Evolutionary conservation across 2,888 invertebrate genomes (phyloP).

Genomic region (Mesorhabditis belari): DNA sequence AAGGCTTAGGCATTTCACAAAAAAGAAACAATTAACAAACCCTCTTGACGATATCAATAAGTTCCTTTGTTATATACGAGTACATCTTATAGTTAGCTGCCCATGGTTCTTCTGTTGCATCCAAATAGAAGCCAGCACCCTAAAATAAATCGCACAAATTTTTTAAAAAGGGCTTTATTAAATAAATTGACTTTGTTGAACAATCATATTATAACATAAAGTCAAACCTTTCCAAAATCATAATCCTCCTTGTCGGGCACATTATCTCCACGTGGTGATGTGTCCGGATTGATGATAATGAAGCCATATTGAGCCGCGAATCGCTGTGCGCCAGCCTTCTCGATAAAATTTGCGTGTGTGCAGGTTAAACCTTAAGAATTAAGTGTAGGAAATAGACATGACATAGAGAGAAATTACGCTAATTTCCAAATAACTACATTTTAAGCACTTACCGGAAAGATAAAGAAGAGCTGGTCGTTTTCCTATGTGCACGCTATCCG

Average conservation of each 20-base stretch:
- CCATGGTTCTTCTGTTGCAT: conserved; percentile 87
- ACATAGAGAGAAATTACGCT: background rate
- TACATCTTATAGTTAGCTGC: conserved; percentile 86
- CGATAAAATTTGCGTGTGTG: conserved; percentile 87
- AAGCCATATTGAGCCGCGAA: conserved; percentile 66
- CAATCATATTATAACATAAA: background rate
- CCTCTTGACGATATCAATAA: conserved; percentile 5
- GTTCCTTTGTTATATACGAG: conserved; percentile 70
- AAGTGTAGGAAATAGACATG: background rate
- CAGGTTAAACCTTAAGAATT: conserved; percentile 66
- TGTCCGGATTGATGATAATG: conserved; percentile 86
- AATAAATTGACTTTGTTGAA: no score
- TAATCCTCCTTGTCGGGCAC: conserved; percentile 81
- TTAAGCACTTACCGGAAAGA: conserved; percentile 55
- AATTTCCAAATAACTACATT: background rate
- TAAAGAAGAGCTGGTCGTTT: conserved; percentile 41
- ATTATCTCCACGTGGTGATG: conserved; percentile 69
- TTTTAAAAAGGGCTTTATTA: background rate
- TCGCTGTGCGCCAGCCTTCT: conserved; percentile 88
- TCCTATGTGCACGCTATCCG: conserved; percentile 63
- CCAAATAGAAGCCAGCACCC: conserved; percentile 83
- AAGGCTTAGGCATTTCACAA: background rate
- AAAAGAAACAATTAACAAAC: background rate
- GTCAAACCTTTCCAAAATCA: conserved; percentile 79
- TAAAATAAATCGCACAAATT: background rate